Evolutionary conservation across 2,888 invertebrate species (phyloP), one percentile per base, ranked within the genome.

Genomic region (Cheilosia pagana): DNA sequence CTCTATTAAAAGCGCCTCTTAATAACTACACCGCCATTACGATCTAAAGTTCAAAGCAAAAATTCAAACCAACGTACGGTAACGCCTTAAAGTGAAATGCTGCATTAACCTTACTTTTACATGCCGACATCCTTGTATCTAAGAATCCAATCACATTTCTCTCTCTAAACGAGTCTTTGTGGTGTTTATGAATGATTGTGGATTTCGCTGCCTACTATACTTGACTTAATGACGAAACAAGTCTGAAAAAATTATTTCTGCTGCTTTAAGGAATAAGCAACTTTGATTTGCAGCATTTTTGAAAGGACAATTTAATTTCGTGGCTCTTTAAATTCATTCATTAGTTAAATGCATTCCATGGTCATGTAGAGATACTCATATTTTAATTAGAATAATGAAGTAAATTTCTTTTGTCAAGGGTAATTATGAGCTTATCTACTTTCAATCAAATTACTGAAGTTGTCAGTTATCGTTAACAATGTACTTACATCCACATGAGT

Each of bases 401-500:
- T 35, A 35, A 10, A 3, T 35, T 0, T 1, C 35, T 35, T 35
- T 35, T 12, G 35, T 35, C 12, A 3, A 12, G 1, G 3, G 35
- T 35, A 35, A 35, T 35, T 35, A 35, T 45, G 43, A 16, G 6
- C 43, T 16, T 16, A 31, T 53, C 16, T 31, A 3, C 23, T 57
- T 21, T 3, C 14, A 59, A 23, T 25, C 25, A 28, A 53, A 25
- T 53, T 3, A n/a, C 8, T 53, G 3, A 7, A n/a, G 7, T 31
- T 28, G 50, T 53, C 50, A 12, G 14, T 14, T 19, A 23, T 50
- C 12, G n/a, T 28, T 16, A 16, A 39, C 12, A 14, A 39, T 21
- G 0, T 75, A 87, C 87, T 87, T 88, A 88, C 88, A 87, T 72
- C 88, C 88, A 50, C 88, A 88, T 3, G 87, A 86, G 55, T 88